phyloP scores from a whole-genome alignment of 1,140 invertebrate species.

The Argopecten irradians region DNA sequence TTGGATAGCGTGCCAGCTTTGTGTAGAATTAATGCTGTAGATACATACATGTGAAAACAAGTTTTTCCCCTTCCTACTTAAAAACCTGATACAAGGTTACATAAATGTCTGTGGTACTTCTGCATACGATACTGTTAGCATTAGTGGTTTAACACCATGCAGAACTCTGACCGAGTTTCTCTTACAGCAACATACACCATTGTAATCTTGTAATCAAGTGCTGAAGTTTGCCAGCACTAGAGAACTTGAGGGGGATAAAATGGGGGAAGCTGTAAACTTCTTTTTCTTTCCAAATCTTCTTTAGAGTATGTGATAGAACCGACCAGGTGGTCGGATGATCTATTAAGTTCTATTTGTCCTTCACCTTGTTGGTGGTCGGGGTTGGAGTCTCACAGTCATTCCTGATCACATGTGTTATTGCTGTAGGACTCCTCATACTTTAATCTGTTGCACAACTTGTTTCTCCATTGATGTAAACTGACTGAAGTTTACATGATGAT shows the following conservation, averaged over 20 bases:
- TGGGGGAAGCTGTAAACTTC: too few relatives aligned
- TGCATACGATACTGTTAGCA: background rate
- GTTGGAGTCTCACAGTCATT: too few relatives aligned
- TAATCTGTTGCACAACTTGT: too few relatives aligned
- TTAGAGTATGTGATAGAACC: too few relatives aligned
- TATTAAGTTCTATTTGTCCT: too few relatives aligned
- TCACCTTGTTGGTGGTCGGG: too few relatives aligned
- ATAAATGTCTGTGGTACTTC: background rate
- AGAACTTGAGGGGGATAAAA: background rate
- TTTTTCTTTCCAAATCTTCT: too few relatives aligned
- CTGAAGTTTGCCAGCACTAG: background rate
- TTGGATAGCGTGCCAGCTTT: background rate
- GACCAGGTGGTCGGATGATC: too few relatives aligned
- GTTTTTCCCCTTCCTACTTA: background rate
- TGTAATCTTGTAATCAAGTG: background rate
- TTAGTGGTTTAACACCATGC: background rate
- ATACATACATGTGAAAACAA: background rate
- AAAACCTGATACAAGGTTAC: conserved; percentile 11
- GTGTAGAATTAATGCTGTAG: background rate
- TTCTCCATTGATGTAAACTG: too few relatives aligned
- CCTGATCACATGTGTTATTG: too few relatives aligned
- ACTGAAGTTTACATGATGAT: too few relatives aligned
- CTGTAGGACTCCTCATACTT: too few relatives aligned
- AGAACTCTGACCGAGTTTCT: background rate
- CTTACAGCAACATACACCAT: background rate